Evolutionary conservation across 2,888 invertebrate genomes (phyloP), one percentile per base, ranked within the genome.

Genomic region (Ophion ventricosus): DNA sequence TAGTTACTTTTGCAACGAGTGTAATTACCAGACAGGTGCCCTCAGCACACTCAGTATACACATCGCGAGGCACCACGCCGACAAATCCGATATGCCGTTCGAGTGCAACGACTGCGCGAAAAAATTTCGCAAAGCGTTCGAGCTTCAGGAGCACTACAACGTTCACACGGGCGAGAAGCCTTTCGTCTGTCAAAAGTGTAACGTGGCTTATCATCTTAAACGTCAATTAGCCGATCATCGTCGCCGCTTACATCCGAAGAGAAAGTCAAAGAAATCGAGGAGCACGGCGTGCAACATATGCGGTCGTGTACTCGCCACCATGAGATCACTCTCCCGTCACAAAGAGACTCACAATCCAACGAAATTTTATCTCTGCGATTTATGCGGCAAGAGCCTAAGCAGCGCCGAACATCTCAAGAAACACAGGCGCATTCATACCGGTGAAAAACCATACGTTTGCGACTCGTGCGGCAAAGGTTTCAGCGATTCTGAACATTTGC

Each of bases 381-480:
- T 93, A 2, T 95, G 95, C 83, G 94, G 94, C 7, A 94, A 95
- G 87, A 93, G 94, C 82, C 90, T 95, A 23, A 94, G 94, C 80
- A 94, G 94, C 69, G 92, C 93, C 0, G 94, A 94, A 57, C 94
- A 94, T 29, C 88, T 94, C 49, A 94, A 94, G 85, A 93, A 94
- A 69, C 94, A 94, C 84, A 87, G 93, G 49, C 91, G 94, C 25
- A 94, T 94, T 26, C 95, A 95, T 85, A 94, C 94, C 0, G 95
- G 95, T 0, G 95, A 95, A 82, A 95, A 95, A 85, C 94, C 94
- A 0, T 94, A 94, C 82, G 93, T 93, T 0, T 94, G 94, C 85
- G 93, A 93, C 80, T 92, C 93, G 4, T 94, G 94, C 86, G 94
- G 94, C 54, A 94, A 94, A 86, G 93, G 92, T 17, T 94, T 94